Conservation (phyloP, 2,888 invertebrate genomes). For the Cetonia aurata region DNA sequence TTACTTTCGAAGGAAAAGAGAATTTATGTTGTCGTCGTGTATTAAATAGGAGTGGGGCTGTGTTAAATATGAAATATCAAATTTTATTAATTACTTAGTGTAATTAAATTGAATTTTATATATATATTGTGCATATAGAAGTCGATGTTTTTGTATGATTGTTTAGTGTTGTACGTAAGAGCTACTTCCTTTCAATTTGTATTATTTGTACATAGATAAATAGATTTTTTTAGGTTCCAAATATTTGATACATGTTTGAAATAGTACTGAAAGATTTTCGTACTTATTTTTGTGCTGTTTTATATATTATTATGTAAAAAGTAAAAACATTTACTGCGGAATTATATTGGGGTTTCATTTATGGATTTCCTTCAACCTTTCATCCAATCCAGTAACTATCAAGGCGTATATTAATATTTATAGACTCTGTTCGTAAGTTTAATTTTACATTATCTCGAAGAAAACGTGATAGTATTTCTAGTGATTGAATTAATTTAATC, state of each 20-base stretch:
- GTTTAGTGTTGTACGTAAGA: conserved; percentile 12
- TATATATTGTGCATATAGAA: neutral
- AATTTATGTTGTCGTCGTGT: neutral
- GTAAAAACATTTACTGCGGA: neutral
- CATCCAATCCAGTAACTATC: too few relatives aligned
- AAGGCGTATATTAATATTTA: too few relatives aligned
- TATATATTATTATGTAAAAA: conserved; percentile 23
- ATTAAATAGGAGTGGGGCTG: too few relatives aligned
- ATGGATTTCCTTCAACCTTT: too few relatives aligned
- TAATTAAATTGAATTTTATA: conserved; percentile 18
- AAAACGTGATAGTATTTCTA: too few relatives aligned
- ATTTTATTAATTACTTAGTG: neutral
- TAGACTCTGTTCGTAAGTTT: too few relatives aligned
- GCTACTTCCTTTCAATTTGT: conserved; percentile 8
- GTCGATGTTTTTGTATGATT: conserved; percentile 20
- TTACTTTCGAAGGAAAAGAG: neutral
- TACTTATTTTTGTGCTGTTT: conserved; percentile 35
- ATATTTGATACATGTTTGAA: neutral
- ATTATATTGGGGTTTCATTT: too few relatives aligned
- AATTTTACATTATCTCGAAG: too few relatives aligned
- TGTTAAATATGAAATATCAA: neutral
- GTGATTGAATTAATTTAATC: too few relatives aligned
- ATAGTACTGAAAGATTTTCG: conserved; percentile 12
- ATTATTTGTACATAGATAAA: conserved; percentile 25
- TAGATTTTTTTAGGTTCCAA: conserved; percentile 10